A percentile compares a stretch with the other conserved stretches of the same genome.
These are phyloP conservation scores for Idris sp. DNA, from an alignment of 1,140 invertebrate genomes.

Conservation along the genomic window DNA sequence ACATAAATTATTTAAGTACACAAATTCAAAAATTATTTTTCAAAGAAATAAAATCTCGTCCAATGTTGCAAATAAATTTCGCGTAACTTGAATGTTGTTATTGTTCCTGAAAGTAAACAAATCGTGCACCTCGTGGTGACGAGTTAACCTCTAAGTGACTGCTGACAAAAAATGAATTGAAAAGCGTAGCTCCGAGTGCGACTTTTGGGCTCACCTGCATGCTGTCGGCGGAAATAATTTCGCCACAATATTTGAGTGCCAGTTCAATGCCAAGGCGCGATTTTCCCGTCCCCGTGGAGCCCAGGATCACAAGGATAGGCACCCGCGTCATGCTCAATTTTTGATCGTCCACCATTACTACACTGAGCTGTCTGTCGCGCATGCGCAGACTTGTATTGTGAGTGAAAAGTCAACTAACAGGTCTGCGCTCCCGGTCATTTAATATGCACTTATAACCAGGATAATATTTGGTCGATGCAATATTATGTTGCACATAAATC, in stretches of 20 bases:
- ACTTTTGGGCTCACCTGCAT: constrained; percentile 98
- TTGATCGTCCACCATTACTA: constrained; percentile 45
- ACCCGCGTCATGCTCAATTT: constrained; percentile 72
- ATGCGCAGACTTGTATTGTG: constrained; percentile 31
- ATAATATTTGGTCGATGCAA: no score
- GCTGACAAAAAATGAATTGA: not conserved
- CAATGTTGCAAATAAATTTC: no score
- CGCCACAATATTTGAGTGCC: constrained; percentile 91
- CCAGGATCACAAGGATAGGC: constrained; percentile 93
- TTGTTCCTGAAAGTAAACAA: no score
- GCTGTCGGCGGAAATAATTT: constrained; percentile 99
- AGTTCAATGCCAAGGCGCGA: constrained; percentile 96
- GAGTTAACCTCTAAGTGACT: constrained; percentile 42
- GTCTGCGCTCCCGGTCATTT: no score
- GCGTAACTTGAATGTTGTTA: no score
- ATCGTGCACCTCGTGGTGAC: constrained; percentile 41
- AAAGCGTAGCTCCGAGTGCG: not conserved
- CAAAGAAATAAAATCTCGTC: no score
- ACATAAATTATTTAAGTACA: no score
- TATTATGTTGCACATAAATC: no score
- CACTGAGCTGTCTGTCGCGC: not conserved
- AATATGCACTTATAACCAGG: no score
- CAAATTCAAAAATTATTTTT: no score
- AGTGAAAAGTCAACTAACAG: no score
- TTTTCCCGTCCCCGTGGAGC: constrained; percentile 97